Evolutionary conservation across 1,140 invertebrate species (phyloP), one percentile per base, ranked within the genome.

Genomic region (Galleria mellonella): DNA sequence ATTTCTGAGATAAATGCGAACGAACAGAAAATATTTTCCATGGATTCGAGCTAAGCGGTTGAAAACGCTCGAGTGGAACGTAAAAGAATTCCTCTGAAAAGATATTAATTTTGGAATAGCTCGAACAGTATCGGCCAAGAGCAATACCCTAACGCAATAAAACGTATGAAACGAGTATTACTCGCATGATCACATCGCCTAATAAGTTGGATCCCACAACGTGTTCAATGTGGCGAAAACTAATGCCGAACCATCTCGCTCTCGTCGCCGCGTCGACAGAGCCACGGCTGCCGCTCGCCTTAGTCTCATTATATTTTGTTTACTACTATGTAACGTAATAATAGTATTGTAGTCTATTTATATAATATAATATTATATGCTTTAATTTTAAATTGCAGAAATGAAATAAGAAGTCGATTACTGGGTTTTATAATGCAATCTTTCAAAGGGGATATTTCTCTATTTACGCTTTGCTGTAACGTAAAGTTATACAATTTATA

Each of bases 201-300:
- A 84, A 82, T 84, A 84, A 82, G 73, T 81, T 76, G 75, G 77
- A 82, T 77, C 75, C 72, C 71, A 68, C 72, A 76, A 76, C 67
- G 72, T 56, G 77, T 59, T 82, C 71, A 78, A 75, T 78, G 77
- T 74, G 66, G 71, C 77, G 77, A 72, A 51, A 64, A 67, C 59
- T 78, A 77, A 83, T 74, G 68, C 64, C 62, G 55, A n/a, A 47
- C 65, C 62, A 55, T 39, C 55, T 52, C 56, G 52, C 49, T 40
- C 39, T 23, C 17, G 17, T 23, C 45, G 50, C 43, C 53, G 46
- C 50, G 61, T 55, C 61, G 58, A 72, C 72, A 71, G 58, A 67
- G 61, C 51, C 50, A 60, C 67, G 62, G 67, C 63, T 65, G 67
- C 65, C 64, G 61, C 58, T 49, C 61, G 46, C 46, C 49, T 66